A percentile compares a stretch with the other conserved stretches of the same genome.
Evolutionary conservation across 2,888 invertebrate species (phyloP).

Genomic region (Andrena dorsata): DNA sequence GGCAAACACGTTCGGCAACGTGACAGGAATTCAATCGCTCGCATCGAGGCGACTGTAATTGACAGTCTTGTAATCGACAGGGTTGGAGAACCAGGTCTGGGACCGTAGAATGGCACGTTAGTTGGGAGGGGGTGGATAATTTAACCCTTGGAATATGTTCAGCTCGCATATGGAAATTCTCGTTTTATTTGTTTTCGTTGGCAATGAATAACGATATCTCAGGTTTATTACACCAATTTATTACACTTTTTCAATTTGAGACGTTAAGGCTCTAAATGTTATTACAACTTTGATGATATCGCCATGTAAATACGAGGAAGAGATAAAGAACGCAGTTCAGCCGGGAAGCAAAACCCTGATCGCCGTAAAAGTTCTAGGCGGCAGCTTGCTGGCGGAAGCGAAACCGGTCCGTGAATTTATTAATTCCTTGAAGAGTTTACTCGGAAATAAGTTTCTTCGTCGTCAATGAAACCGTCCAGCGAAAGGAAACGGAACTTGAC

Average conservation of each 20-base stretch:
- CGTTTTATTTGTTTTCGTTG: too few species aligned
- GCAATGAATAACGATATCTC: not conserved
- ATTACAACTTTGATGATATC: not conserved
- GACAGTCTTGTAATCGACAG: slow-evolving; percentile 18
- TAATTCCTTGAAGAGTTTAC: not conserved
- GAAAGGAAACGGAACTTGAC: slow-evolving; percentile 17
- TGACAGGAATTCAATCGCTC: slow-evolving; percentile 25
- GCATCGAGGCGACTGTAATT: slow-evolving; percentile 22
- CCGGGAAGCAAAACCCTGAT: not conserved
- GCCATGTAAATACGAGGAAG: not conserved
- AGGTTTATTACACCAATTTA: not conserved
- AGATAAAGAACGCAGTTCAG: not conserved
- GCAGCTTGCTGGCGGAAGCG: not conserved
- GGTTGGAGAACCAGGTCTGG: not conserved
- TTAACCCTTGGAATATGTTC: not conserved
- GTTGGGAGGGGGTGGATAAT: not conserved
- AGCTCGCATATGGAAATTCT: not conserved
- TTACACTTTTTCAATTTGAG: not conserved
- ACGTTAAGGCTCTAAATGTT: not conserved
- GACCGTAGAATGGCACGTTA: not conserved
- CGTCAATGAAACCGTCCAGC: slow-evolving; percentile 23
- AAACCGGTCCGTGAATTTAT: not conserved
- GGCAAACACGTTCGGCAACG: not conserved
- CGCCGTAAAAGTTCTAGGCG: too few species aligned
- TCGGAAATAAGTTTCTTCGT: slow-evolving; percentile 19